Base-by-base conservation (phyloP, 2,888 invertebrate genomes). In the Pyrrhosoma nymphula region DNA sequence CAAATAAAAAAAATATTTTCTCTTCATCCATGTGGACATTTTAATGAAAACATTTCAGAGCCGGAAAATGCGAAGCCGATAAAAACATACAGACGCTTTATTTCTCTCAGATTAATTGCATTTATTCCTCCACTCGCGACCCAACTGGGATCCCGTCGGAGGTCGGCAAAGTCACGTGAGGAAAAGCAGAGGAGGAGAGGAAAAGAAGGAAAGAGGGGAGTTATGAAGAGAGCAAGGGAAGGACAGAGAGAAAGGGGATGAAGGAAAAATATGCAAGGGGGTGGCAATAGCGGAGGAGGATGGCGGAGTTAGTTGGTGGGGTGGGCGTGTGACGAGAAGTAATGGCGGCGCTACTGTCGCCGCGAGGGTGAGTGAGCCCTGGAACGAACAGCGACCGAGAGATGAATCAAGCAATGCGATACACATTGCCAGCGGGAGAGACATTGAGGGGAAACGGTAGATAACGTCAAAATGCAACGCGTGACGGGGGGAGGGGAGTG, bases 41-140 rank as follows among this genome's bases (percentile, higher is more conserved):
- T 60, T 60, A 8, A 60, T 60, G 60, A 60, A 60, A 8, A 10
- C 60, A 20, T 60, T 60, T 20, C 60, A 60, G 60, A 1, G 60
- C 60, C 60, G 60, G 3, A 8, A 60, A 60, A 60, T 60, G 60
- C 16, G 16, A 47, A 82, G 82, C 35, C 82, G 82, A 12, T 82
- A 35, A 82, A 82, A 82, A 60, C 60, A 8, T 8, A 82, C 69
- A 82, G 30, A 35, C 35, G 35, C 82, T 82, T 82, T 35, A 82
- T 82, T 82, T 82, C 30, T 82, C 35, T n/a, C 69, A 26, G 82
- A 82, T 82, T 35, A 82, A 82, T 35, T 82, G 82, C 30, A 82
- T 82, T 82, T 82, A 82, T 82, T 82, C 14, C 16, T 60, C 14
- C 16, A 8, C 30, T 35, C 82, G 35, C 30, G 82, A 82, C 35